A percentile compares a stretch with the other conserved stretches of the same genome.
phyloP scores from a whole-genome alignment of 2,797 vertebrate species.

The Hybognathus amarus region DNA sequence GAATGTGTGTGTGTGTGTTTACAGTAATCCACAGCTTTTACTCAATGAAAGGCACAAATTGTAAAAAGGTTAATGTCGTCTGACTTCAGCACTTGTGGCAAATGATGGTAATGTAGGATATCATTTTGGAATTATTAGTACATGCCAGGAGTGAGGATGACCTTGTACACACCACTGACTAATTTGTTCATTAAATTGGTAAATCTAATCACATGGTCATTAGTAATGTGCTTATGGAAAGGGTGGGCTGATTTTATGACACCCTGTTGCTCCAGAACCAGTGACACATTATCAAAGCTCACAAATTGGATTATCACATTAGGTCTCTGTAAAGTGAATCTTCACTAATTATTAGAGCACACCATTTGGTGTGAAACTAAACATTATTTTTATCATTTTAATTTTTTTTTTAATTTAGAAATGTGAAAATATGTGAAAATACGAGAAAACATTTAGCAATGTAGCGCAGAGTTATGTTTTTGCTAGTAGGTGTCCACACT shows the following conservation, averaged over 20 bases:
- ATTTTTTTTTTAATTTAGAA: neutral
- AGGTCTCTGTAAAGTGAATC: constrained; percentile 71
- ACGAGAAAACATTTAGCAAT: neutral
- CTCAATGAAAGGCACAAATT: constrained; percentile 67
- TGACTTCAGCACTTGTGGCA: constrained; percentile 64
- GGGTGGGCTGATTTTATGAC: constrained; percentile 65
- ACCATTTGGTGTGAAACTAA: constrained; percentile 68
- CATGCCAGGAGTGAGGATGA: constrained; percentile 64
- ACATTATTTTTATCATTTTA: too few species aligned
- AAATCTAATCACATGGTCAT: constrained; percentile 73
- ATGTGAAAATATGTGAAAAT: neutral
- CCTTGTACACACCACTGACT: constrained; percentile 68
- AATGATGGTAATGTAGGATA: constrained; percentile 67
- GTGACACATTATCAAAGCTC: constrained; percentile 70
- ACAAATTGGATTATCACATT: constrained; percentile 72
- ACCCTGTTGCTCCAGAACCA: constrained; percentile 63
- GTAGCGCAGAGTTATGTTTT: neutral
- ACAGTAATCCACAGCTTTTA: constrained; percentile 67
- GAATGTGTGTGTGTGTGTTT: constrained; percentile 62
- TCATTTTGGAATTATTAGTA: constrained; percentile 70
- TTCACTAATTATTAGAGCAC: constrained; percentile 66
- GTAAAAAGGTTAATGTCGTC: constrained; percentile 73
- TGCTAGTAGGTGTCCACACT: neutral
- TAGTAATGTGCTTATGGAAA: constrained; percentile 63
- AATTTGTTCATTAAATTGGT: constrained; percentile 71